phyloP scores from a whole-genome alignment of 2,888 invertebrate species.

The Hermaeophaga mercurialis region DNA sequence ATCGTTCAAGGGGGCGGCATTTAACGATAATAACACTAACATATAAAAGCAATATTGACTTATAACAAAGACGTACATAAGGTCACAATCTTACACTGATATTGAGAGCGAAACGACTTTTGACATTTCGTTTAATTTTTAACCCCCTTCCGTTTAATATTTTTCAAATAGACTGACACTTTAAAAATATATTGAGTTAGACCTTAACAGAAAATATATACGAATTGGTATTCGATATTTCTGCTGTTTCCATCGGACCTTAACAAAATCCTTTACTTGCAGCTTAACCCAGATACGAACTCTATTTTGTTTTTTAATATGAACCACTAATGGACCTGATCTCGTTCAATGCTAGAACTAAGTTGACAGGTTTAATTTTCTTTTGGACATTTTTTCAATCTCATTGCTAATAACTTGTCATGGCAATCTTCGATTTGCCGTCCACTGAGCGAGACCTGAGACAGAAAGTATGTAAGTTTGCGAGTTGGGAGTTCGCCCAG shows the following conservation, averaged over 20 bases:
- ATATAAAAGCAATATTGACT: too few species aligned
- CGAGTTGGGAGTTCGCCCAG: not conserved
- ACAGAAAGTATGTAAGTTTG: slow-evolving; percentile 9
- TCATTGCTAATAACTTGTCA: slow-evolving; percentile 30
- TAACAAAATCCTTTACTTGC: slow-evolving; percentile 13
- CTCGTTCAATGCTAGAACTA: not conserved
- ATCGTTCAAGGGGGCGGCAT: too few species aligned
- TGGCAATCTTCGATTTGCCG: slow-evolving; percentile 24
- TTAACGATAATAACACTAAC: too few species aligned
- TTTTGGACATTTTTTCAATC: slow-evolving; percentile 31
- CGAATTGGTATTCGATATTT: not conserved
- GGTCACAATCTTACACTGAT: too few species aligned
- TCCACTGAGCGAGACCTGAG: slow-evolving; percentile 9
- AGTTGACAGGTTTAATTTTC: slow-evolving; percentile 34
- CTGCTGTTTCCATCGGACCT: not conserved
- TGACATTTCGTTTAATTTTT: too few species aligned
- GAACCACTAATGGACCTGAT: slow-evolving; percentile 19
- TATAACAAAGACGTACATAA: too few species aligned
- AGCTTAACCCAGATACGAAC: slow-evolving; percentile 20
- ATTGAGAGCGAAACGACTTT: too few species aligned
- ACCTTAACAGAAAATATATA: too few species aligned
- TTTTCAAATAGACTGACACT: too few species aligned
- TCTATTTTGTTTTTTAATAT: slow-evolving; percentile 16
- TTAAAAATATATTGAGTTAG: too few species aligned
- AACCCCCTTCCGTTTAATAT: too few species aligned